Evolutionary conservation across 2,888 invertebrate species (phyloP), one percentile per base, ranked within the genome.

Genomic region (Gastrophysa polygoni): DNA sequence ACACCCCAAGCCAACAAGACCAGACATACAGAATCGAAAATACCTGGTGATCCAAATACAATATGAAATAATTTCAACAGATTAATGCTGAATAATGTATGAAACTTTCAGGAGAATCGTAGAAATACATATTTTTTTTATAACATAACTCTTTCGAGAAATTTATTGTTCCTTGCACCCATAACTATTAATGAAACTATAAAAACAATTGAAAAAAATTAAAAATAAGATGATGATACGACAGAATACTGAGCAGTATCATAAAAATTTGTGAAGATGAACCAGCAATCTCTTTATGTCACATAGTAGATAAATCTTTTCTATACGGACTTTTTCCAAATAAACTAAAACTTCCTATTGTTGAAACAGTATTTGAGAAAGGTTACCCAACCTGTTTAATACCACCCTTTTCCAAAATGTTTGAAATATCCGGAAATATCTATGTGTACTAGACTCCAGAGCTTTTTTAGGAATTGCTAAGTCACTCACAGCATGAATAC

Each of bases 401-500:
- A 11, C 32, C 32, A 32, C 10, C 32, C 10, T 10, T 32, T 11
- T 32, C 32, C 4, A 32, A 32, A 11, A 11, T 32, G 2, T 32
- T 32, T 32, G 32, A 32, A 32, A 7, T 10, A 32, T 5, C 32
- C 10, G 4, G 32, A 32, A 32, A 7, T 10, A 32, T 5, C 32
- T 2, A 32, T 32, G 32, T 32, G 32, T 11, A 7, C 32, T 11
- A 32, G 32, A 32, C 32, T 32, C 2, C 32, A 8, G 2, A 7
- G 7, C 32, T 32, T 7, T 11, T 32, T 32, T 11, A 32, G 10
- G 10, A 32, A 8, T 10, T 32, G 4, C 32, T 32, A 2, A 32
- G 32, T 21, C 48, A 48, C 5, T 48, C 48, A 24, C 48, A 48
- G 11, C 48, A 48, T 48, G 48, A 24, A 20, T 48, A 48, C 16